These are phyloP conservation scores for Drosophila nannoptera DNA, from an alignment of 1,140 invertebrate genomes.

Conservation along the genomic window DNA sequence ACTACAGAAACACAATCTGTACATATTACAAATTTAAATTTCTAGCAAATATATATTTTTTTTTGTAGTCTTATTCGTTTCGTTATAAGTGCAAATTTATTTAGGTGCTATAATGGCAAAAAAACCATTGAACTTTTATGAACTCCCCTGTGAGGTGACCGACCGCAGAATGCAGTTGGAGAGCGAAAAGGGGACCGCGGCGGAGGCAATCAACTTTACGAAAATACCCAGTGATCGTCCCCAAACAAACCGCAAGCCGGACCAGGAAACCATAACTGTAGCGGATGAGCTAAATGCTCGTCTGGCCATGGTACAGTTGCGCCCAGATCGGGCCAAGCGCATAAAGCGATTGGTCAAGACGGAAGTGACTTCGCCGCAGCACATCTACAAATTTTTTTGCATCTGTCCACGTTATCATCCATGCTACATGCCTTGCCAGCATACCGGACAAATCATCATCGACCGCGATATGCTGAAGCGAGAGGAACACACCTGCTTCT, in stretches of 20 bases:
- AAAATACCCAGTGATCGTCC: slow-evolving; percentile 25
- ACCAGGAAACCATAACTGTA: slow-evolving; percentile 43
- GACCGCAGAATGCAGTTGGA: slow-evolving; percentile 29
- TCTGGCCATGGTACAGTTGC: slow-evolving; percentile 56
- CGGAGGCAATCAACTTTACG: slow-evolving; percentile 45
- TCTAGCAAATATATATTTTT: background rate
- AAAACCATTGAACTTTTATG: slow-evolving; percentile 49
- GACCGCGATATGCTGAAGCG: slow-evolving; percentile 70
- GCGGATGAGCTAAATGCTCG: slow-evolving; percentile 64
- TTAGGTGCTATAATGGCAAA: slow-evolving; percentile 38
- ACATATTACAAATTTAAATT: background rate
- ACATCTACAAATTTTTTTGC: slow-evolving; percentile 59
- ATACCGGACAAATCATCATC: slow-evolving; percentile 69
- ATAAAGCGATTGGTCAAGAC: slow-evolving; percentile 62
- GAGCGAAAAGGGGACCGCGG: slow-evolving; percentile 34
- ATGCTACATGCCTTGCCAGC: slow-evolving; percentile 60
- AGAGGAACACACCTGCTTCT: slow-evolving; percentile 66
- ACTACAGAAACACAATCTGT: no score
- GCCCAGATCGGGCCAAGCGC: slow-evolving; percentile 47
- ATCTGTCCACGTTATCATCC: slow-evolving; percentile 66
- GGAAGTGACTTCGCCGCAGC: slow-evolving; percentile 35
- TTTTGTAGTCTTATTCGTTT: slow-evolving; percentile 19
- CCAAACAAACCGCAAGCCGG: background rate
- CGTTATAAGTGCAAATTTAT: slow-evolving; percentile 11
- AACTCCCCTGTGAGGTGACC: slow-evolving; percentile 42